Conservation (phyloP, 2,888 invertebrate species). For the Spilarctia lutea region DNA sequence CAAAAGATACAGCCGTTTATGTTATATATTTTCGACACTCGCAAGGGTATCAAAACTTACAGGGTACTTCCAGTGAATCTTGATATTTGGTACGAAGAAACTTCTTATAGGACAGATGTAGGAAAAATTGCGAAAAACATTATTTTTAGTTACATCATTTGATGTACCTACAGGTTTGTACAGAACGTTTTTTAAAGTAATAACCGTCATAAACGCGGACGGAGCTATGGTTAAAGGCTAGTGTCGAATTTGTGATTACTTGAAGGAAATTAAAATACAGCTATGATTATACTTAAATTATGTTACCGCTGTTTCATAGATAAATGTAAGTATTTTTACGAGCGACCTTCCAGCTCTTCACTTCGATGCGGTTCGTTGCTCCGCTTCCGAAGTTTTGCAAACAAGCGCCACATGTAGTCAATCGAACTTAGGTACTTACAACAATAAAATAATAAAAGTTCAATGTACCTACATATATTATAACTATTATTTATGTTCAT, state of each 20-base stretch:
- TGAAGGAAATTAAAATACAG: neutral
- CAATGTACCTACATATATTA: neutral
- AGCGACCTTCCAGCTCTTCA: slow-evolving; percentile 49
- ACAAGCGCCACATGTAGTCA: slow-evolving; percentile 29
- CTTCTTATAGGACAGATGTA: no score
- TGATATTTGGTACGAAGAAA: no score
- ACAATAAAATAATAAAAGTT: slow-evolving; percentile 21
- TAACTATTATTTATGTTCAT: neutral
- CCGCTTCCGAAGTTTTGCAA: slow-evolving; percentile 58
- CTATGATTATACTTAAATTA: neutral
- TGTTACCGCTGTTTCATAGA: slow-evolving; percentile 5
- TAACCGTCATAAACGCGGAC: no score
- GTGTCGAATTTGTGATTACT: neutral
- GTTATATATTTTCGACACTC: no score
- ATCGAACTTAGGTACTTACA: slow-evolving; percentile 22
- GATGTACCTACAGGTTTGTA: no score
- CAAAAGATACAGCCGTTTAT: no score
- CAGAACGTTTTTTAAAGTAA: no score
- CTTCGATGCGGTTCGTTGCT: slow-evolving; percentile 47
- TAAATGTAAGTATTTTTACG: slow-evolving; percentile 9
- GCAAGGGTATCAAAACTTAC: no score
- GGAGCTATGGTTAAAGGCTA: no score
- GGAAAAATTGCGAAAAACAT: no score
- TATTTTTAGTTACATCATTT: no score
- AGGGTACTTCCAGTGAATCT: no score